A percentile compares a stretch with the other conserved stretches of the same genome.
Evolutionary conservation across 35 echinoderm and acorn worm species (phyloP).

Genomic region (Anneissia japonica): DNA sequence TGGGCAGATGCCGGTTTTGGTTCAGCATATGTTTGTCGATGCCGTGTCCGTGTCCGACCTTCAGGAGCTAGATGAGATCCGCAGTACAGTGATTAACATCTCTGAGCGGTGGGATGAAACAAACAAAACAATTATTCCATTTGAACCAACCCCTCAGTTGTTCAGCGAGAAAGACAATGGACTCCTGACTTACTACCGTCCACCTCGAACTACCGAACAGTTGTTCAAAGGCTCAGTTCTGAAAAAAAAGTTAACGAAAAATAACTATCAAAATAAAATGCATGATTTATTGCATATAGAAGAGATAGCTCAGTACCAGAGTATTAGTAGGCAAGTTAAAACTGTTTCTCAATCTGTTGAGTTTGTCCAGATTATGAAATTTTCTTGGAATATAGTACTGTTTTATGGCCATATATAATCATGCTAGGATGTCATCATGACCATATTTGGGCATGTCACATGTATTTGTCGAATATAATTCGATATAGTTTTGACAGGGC

Average conservation of each 20-base stretch:
- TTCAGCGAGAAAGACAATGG: constrained; percentile 80
- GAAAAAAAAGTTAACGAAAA: constrained; percentile 78
- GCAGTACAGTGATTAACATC: constrained; percentile 57
- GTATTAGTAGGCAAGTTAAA: constrained; percentile 83
- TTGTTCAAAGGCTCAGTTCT: constrained; percentile 74
- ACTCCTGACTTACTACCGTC: constrained; percentile 57
- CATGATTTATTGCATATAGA: constrained; percentile 93
- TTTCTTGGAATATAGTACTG: no score
- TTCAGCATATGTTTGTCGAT: constrained; percentile 72
- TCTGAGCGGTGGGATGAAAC: constrained; percentile 79
- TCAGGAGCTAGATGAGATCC: constrained; percentile 73
- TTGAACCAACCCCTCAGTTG: constrained; percentile 40
- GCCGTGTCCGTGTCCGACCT: constrained; percentile 70
- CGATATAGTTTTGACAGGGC: no score
- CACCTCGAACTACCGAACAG: constrained; percentile 69
- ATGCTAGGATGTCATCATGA: no score
- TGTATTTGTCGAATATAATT: no score
- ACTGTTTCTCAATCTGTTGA: no score
- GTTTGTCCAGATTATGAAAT: no score
- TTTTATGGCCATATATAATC: no score
- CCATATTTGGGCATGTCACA: no score
- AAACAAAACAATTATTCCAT: constrained; percentile 60
- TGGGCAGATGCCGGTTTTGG: constrained; percentile 70
- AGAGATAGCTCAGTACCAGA: constrained; percentile 78
- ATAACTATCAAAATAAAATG: constrained; percentile 85